Conservation (phyloP, 2,888 invertebrate species). For the Mycalesis mineus region DNA sequence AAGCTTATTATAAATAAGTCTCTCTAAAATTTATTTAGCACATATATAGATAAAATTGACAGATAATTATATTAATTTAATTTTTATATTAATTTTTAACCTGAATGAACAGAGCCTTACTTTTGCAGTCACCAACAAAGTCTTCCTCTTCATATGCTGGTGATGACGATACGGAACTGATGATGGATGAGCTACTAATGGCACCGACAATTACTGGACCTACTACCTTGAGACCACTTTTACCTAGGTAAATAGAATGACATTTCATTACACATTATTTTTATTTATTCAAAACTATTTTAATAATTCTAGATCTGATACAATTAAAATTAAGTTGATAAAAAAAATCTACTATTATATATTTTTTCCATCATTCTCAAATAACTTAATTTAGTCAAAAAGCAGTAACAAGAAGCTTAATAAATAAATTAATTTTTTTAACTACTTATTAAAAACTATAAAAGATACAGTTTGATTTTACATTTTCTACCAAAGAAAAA, state of each 20-base stretch:
- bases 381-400: too few relatives aligned
- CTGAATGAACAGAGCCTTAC: constrained; percentile 27
- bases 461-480: too few relatives aligned
- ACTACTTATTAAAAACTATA: too few relatives aligned
- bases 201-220: constrained; percentile 87
- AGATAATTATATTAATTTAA: background rate
- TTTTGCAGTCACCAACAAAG: constrained; percentile 80
- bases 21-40: background rate
- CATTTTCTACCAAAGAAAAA: too few relatives aligned
- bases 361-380: too few relatives aligned
- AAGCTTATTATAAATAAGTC: constrained; percentile 37
- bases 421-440: too few relatives aligned
- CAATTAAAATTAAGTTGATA: too few relatives aligned
- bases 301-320: too few relatives aligned
- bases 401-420: too few relatives aligned
- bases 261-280: background rate
- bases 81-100: constrained; percentile 1
- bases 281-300: too few relatives aligned
- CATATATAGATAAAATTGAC: background rate
- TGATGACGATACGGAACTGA: constrained; percentile 87
- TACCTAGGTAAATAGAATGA: constrained; percentile 78
- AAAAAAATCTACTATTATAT: too few relatives aligned
- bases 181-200: constrained; percentile 89
- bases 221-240: constrained; percentile 81
- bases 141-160: constrained; percentile 83